Base-by-base conservation (phyloP, 23 tunicate genomes). In the Styela plicata region DNA sequence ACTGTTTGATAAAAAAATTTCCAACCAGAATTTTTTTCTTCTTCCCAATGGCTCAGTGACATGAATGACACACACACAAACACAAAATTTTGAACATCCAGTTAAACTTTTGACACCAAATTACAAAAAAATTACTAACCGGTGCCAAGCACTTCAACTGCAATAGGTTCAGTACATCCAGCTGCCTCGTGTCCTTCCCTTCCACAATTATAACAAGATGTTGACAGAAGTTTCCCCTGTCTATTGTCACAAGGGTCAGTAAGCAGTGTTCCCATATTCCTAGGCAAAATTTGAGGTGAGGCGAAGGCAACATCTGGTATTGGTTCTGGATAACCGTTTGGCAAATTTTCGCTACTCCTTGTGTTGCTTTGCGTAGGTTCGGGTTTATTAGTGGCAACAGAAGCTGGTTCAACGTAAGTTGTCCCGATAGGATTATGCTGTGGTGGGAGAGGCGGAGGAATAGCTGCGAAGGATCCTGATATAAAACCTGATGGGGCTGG, bases 161-260 rank as follows among this genome's bases (percentile, higher is more conserved):
- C 37, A 32, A 28, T 71, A n/a, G 35, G 77, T 22, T 71, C 17
- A 13, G 36, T 33, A 34, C 77, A 71, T 22, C 16, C 37, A 31
- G 37, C 35, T 3, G 77, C 34, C 3, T 71, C 77, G 17, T 71
- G 77, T 30, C 77, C 77, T 3, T 71, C 17, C 13, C 77, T 22
- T 17, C 77, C 77, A 32, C 77, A 71, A 30, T 71, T 26, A 36
- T 34, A 71, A 71, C 77, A 71, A 3, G 34, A 30, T 66, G 31
- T 24, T 36, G 34, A 33, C 32, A 5, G 35, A 32, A 33, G 3
- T 30, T n/a, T 30, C 35, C 29, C 29, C 5, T 33, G 77, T 30
- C 35, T 34, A 32, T 71, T 36, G 10, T 7, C 13, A 13, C 57
- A 5, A 44, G 57, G 13, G 10, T 66, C 70, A 5, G 70, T 18